Conservation (phyloP, 2,113 vertebrate species). For the Cariama cristata region DNA sequence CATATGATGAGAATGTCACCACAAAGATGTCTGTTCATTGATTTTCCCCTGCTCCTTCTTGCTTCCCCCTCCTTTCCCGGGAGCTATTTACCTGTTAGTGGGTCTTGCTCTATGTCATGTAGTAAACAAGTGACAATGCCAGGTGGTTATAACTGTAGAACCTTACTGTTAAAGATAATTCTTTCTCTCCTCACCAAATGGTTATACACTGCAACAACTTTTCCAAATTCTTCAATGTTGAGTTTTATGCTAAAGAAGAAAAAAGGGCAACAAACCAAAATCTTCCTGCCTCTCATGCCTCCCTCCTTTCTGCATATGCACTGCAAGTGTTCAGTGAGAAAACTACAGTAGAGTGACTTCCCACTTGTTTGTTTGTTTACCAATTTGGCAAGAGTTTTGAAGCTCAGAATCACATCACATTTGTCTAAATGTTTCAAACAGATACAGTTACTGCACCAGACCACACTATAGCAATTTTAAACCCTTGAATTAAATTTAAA, state of each 20-base stretch:
- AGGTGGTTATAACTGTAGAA: background rate
- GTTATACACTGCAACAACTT: background rate
- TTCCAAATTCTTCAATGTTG: background rate
- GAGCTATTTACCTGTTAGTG: background rate
- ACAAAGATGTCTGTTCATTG: background rate
- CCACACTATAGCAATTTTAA: background rate
- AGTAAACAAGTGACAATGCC: background rate
- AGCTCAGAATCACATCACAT: background rate
- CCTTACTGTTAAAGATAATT: background rate
- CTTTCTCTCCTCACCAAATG: background rate
- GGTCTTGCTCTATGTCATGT: background rate
- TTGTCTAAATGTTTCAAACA: background rate
- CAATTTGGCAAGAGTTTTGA: background rate
- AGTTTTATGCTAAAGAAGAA: background rate
- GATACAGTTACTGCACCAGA: background rate
- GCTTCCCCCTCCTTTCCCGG: background rate
- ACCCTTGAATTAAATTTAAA: background rate
- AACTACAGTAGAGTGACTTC: background rate
- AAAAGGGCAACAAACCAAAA: background rate
- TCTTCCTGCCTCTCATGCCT: background rate
- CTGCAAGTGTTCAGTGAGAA: background rate
- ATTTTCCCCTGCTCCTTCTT: background rate
- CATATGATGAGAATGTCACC: background rate
- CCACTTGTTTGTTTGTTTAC: background rate
- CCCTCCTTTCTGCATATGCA: background rate